A percentile compares a stretch with the other conserved stretches of the same genome.
Evolutionary conservation across 2,113 vertebrate species (phyloP).

Genomic region (Cichladusa arquata): DNA sequence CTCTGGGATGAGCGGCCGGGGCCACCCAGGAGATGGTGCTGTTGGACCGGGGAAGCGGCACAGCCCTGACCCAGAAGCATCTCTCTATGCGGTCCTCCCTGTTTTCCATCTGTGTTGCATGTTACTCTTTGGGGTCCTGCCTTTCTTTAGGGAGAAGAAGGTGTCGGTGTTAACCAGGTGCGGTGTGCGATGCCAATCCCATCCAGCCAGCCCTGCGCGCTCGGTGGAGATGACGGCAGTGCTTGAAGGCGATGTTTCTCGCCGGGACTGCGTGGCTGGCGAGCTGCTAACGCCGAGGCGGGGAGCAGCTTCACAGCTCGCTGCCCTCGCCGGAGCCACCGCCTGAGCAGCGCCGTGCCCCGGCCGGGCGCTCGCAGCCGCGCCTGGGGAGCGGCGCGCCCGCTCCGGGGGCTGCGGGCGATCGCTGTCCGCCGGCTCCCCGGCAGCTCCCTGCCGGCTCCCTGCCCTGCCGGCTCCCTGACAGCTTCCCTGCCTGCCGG

Average conservation of each 20-base stretch:
- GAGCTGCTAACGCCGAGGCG: background rate
- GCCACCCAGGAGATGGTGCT: conserved; percentile 64
- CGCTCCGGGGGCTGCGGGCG: background rate
- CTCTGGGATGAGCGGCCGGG: background rate
- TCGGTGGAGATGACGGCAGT: background rate
- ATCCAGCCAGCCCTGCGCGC: background rate
- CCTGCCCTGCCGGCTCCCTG: too few species aligned
- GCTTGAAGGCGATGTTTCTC: background rate
- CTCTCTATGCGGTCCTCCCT: conserved; percentile 32
- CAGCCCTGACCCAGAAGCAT: conserved; percentile 43
- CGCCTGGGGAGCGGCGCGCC: background rate
- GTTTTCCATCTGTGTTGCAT: background rate
- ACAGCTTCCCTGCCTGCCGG: background rate
- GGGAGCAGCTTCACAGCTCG: background rate
- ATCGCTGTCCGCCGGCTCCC: background rate
- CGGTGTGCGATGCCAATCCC: background rate
- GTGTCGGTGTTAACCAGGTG: background rate
- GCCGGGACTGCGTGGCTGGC: background rate
- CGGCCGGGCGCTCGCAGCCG: background rate
- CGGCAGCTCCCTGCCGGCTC: background rate
- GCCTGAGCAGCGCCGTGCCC: background rate
- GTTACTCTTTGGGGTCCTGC: background rate
- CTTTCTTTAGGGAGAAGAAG: background rate
- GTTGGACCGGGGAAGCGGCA: background rate
- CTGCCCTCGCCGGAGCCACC: background rate